A percentile compares a stretch with the other conserved stretches of the same genome.
Conservation (phyloP, 35 echinoderm and acorn worm genomes). For the Heliocidaris erythrogramma region DNA sequence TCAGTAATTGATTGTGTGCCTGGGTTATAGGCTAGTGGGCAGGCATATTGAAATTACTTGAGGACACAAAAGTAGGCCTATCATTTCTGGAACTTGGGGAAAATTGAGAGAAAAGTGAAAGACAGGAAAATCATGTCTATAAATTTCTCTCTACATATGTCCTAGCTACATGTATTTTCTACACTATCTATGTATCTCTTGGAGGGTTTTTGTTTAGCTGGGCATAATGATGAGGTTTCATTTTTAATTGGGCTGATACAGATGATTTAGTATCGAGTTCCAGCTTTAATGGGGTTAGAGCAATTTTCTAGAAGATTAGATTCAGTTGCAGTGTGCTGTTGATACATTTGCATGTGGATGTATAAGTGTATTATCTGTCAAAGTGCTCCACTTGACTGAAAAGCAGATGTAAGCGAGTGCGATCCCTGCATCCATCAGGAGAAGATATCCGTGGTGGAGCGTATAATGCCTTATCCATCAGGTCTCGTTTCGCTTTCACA, state of each 20-base stretch:
- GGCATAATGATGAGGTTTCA: not conserved
- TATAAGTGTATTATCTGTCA: not conserved
- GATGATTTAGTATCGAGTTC: not conserved
- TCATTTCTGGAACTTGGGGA: no score
- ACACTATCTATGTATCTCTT: no score
- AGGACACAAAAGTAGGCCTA: no score
- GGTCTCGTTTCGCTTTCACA: not conserved
- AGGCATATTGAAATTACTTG: no score
- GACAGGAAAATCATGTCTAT: no score
- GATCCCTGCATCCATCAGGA: not conserved
- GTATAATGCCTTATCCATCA: not conserved
- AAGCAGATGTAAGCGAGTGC: not conserved
- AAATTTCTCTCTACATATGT: no score
- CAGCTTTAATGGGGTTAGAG: not conserved
- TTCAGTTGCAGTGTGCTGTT: not conserved
- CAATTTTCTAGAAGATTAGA: constrained; percentile 13
- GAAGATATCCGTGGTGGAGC: not conserved
- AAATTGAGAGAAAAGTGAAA: no score
- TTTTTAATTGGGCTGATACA: not conserved
- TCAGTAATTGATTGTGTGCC: not conserved
- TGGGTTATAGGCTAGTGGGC: not conserved
- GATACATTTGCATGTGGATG: not conserved
- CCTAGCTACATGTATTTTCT: no score
- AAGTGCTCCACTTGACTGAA: not conserved
- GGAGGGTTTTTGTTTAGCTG: no score